Evolutionary conservation across 2,797 vertebrate genomes (phyloP).

Genomic region (Eidolon dupreanum): DNA sequence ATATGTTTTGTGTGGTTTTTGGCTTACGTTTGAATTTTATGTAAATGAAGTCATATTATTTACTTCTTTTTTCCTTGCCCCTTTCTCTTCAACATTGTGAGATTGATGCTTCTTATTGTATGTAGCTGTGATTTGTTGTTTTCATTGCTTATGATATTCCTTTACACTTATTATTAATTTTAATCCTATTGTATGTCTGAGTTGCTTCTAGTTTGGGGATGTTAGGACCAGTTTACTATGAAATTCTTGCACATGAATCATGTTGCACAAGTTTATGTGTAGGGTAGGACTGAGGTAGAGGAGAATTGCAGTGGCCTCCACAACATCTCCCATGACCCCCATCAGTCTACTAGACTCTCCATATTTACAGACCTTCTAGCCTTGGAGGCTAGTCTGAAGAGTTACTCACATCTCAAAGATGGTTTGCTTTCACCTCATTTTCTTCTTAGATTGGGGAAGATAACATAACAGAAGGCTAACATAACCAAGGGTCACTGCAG

Average conservation of each 20-base stretch:
- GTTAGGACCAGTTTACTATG: not conserved
- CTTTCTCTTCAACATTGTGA: not conserved
- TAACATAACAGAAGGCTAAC: not conserved
- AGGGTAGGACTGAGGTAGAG: too few species aligned
- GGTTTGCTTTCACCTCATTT: not conserved
- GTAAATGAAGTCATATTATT: not conserved
- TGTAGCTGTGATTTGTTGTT: not conserved
- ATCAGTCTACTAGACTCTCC: fast-evolving
- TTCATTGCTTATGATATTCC: not conserved
- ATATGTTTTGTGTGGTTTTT: not conserved
- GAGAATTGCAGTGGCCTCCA: not conserved
- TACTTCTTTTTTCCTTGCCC: not conserved
- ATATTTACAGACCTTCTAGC: not conserved
- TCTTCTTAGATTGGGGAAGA: not conserved
- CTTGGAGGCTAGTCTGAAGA: not conserved
- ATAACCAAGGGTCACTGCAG: not conserved
- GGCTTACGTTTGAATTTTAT: not conserved
- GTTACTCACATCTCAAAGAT: not conserved
- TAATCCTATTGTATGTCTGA: not conserved
- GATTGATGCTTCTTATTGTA: not conserved
- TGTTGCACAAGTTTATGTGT: not conserved
- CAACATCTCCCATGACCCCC: fast-evolving
- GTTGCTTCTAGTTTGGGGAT: not conserved
- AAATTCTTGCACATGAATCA: not conserved
- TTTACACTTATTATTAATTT: not conserved